These are phyloP conservation scores for Pachyrhynchus sulphureomaculatus DNA, from an alignment of 1,140 invertebrate genomes.

Conservation along the genomic window DNA sequence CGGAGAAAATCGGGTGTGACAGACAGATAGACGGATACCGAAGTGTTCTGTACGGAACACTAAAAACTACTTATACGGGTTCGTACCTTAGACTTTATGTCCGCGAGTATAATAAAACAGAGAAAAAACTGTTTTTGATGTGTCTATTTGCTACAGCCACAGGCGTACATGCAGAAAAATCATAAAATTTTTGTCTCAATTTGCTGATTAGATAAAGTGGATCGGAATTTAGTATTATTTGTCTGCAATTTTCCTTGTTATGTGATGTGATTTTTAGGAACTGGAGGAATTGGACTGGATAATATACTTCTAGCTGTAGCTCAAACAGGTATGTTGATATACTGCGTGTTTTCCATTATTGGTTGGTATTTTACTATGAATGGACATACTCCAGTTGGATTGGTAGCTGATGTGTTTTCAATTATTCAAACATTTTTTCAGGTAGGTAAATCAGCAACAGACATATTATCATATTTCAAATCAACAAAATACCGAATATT, in stretches of 20 bases:
- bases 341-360: slow-evolving; percentile 84
- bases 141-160: too few species aligned
- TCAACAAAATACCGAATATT: neutral
- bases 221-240: too few species aligned
- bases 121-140: too few species aligned
- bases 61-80: too few species aligned
- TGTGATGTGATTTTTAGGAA: slow-evolving; percentile 1
- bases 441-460: neutral
- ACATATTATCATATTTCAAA: neutral
- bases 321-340: slow-evolving; percentile 85
- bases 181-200: too few species aligned
- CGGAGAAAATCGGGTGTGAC: too few species aligned
- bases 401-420: slow-evolving; percentile 62
- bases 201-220: too few species aligned
- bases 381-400: slow-evolving; percentile 49
- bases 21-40: too few species aligned
- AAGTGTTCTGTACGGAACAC: too few species aligned
- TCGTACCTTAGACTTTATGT: too few species aligned
- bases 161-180: too few species aligned
- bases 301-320: slow-evolving; percentile 83
- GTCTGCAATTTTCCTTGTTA: neutral
- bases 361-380: slow-evolving; percentile 72
- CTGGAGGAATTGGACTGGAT: slow-evolving; percentile 67
- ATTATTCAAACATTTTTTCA: slow-evolving; percentile 67
- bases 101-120: too few species aligned